These are phyloP conservation scores for Pteropus rufus DNA, from an alignment of 2,797 vertebrate species.

Conservation along the genomic window DNA sequence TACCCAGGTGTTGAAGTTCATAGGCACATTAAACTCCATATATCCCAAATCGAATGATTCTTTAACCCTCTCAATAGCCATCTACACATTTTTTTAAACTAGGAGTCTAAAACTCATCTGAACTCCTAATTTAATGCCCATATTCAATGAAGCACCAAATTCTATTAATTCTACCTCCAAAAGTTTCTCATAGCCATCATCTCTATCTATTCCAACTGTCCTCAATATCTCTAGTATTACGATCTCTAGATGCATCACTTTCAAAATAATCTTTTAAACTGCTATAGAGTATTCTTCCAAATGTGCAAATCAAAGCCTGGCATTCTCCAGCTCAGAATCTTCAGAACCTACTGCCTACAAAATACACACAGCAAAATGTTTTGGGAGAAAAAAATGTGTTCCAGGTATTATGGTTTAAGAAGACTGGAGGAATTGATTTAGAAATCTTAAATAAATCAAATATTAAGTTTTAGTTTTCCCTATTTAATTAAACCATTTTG, in stretches of 20 bases:
- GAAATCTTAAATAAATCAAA: not conserved
- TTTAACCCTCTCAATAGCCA: not conserved
- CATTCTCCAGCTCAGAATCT: not conserved
- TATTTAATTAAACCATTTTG: not conserved
- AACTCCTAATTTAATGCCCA: not conserved
- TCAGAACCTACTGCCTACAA: not conserved
- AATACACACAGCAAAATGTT: not conserved
- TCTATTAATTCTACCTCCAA: not conserved
- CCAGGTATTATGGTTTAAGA: not conserved
- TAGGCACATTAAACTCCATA: not conserved
- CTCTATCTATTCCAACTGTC: not conserved
- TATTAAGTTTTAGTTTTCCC: not conserved
- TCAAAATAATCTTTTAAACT: not conserved
- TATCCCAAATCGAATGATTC: not conserved
- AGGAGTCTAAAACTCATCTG: not conserved
- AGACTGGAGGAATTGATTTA: not conserved
- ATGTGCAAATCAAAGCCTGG: not conserved
- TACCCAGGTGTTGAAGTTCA: not conserved
- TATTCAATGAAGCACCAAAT: not conserved
- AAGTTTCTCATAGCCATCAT: not conserved
- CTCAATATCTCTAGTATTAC: not conserved
- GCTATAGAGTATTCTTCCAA: not conserved
- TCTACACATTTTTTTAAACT: not conserved
- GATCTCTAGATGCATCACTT: not conserved
- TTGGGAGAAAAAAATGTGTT: not conserved